These are phyloP conservation scores for Anastrepha ludens DNA, from an alignment of 1,140 invertebrate genomes.

Conservation along the genomic window DNA sequence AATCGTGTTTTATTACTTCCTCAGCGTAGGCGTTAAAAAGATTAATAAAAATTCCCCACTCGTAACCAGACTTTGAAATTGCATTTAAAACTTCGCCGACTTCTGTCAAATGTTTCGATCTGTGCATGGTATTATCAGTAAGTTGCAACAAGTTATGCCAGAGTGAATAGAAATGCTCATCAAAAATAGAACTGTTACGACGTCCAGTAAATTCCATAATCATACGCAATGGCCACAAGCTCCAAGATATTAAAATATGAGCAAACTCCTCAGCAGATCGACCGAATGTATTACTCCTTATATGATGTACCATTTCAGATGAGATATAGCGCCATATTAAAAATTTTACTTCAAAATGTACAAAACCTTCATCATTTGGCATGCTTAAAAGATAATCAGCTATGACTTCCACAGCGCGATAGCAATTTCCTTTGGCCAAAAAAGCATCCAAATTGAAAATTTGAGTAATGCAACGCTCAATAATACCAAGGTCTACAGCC, in stretches of 20 bases:
- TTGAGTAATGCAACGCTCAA: constrained; percentile 61
- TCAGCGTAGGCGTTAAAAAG: constrained; percentile 66
- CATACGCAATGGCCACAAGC: constrained; percentile 67
- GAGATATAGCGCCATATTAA: constrained; percentile 65
- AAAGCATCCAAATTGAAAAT: constrained; percentile 49
- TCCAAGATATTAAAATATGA: constrained; percentile 64
- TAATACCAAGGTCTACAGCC: constrained; percentile 61
- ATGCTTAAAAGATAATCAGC: constrained; percentile 28
- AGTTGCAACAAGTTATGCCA: constrained; percentile 66
- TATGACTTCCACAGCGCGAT: constrained; percentile 20
- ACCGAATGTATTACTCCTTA: constrained; percentile 64
- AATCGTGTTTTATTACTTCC: constrained; percentile 63
- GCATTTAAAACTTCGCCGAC: constrained; percentile 60
- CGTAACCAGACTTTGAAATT: constrained; percentile 61
- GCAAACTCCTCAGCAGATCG: constrained; percentile 62
- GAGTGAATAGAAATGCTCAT: constrained; percentile 63
- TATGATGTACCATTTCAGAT: constrained; percentile 59
- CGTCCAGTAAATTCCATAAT: constrained; percentile 65
- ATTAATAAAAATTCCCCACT: constrained; percentile 64
- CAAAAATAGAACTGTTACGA: constrained; percentile 61
- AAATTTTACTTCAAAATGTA: constrained; percentile 65
- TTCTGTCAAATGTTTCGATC: constrained; percentile 61
- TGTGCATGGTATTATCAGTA: constrained; percentile 62
- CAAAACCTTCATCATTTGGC: constrained; percentile 69
- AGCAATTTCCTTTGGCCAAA: constrained; percentile 7